Percentiles rank a stretch among this genome's conserved stretches.
Conservation (phyloP, 2,113 vertebrate genomes). For the Ctenodactylus gundi region DNA sequence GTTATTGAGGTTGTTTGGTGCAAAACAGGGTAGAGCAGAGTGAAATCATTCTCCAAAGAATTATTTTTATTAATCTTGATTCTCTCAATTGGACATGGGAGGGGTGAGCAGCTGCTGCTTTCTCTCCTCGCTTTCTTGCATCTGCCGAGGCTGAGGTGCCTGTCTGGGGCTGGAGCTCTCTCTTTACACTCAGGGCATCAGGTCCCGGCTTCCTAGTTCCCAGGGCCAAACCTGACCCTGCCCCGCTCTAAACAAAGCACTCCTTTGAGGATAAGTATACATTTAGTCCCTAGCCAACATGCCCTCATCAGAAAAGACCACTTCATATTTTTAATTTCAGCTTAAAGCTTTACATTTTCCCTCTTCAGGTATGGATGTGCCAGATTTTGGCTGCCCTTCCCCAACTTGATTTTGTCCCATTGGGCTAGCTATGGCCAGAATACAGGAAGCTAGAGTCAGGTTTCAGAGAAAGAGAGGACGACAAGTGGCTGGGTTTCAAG, state of each 20-base stretch:
- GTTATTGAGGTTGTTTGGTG: constrained; percentile 75
- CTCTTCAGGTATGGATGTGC: background rate
- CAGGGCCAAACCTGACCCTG: background rate
- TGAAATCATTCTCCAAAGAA: constrained; percentile 74
- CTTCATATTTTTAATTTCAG: background rate
- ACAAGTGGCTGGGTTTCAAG: constrained; percentile 44
- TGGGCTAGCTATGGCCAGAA: background rate
- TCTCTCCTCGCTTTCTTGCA: background rate
- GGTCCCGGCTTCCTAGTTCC: background rate
- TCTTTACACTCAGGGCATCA: background rate
- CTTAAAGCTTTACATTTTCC: background rate
- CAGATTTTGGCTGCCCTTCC: background rate
- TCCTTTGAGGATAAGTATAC: background rate
- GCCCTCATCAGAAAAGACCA: constrained; percentile 13
- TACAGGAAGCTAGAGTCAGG: background rate
- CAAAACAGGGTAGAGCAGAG: constrained; percentile 74
- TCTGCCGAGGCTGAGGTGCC: constrained; percentile 43
- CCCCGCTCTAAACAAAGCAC: constrained; percentile 48
- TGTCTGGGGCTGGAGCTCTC: constrained; percentile 2
- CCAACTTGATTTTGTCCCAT: background rate
- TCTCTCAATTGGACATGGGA: constrained; percentile 61
- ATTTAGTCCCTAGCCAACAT: background rate
- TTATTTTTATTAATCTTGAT: constrained; percentile 76
- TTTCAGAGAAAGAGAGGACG: background rate
- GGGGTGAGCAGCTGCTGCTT: constrained; percentile 48